phyloP scores from a whole-genome alignment of 2,888 invertebrate species.

The Drosophila recens region DNA sequence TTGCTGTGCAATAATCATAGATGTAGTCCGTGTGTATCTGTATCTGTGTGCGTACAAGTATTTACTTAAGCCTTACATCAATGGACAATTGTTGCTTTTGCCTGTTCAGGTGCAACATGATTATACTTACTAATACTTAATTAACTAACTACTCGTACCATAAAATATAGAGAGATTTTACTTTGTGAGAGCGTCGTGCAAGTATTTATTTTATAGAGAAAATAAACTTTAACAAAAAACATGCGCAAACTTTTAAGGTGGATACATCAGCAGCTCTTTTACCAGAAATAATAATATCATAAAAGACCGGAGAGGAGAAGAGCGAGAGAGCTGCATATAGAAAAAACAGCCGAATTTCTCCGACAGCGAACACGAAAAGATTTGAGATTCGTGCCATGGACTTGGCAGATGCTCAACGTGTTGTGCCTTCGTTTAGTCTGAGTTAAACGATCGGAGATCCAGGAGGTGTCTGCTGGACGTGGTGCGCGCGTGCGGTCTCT shows the following conservation, averaged over 20 bases:
- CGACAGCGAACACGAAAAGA: conserved; percentile 8
- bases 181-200: conserved; percentile 29
- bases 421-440: conserved; percentile 78
- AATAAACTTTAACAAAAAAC: conserved; percentile 50
- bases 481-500: conserved; percentile 72
- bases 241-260: conserved; percentile 52
- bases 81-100: conserved; percentile 26
- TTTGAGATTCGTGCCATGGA: conserved; percentile 54
- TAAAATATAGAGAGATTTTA: conserved; percentile 39
- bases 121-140: conserved; percentile 46
- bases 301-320: conserved; percentile 24
- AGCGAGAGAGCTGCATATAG: conserved; percentile 14
- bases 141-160: conserved; percentile 5
- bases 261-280: conserved; percentile 29
- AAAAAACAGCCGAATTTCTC: conserved; percentile 2
- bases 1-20: conserved; percentile 54
- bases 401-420: conserved; percentile 42
- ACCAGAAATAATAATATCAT: conserved; percentile 16
- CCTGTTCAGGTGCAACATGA: conserved; percentile 37
- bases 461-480: conserved; percentile 84
- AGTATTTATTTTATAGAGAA: conserved; percentile 52
- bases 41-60: conserved; percentile 40
- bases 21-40: conserved; percentile 17
- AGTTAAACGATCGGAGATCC: conserved; percentile 85
- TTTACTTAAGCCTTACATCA: conserved; percentile 48